Evolutionary conservation across 2,113 vertebrate genomes (phyloP).

Genomic region (Bos javanicus): DNA sequence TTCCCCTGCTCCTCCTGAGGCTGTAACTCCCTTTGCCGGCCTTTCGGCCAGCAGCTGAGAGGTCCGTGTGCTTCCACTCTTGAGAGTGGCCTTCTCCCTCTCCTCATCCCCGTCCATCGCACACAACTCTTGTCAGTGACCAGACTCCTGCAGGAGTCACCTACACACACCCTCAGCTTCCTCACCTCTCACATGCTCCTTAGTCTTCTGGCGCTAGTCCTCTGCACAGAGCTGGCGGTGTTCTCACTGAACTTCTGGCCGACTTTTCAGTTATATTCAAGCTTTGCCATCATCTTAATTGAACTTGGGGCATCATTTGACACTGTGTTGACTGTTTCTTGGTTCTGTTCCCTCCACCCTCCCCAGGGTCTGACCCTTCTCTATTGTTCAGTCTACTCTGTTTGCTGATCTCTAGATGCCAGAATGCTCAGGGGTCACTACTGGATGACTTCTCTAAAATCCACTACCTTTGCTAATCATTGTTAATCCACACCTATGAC

Average conservation of each 20-base stretch:
- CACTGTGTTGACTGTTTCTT: background rate
- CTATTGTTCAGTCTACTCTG: background rate
- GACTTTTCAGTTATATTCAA: background rate
- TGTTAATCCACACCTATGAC: background rate
- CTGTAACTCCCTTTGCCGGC: background rate
- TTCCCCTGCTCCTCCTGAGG: background rate
- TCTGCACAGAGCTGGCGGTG: background rate
- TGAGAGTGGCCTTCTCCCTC: no score
- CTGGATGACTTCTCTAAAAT: background rate
- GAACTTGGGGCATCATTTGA: background rate
- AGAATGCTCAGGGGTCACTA: background rate
- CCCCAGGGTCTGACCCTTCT: background rate
- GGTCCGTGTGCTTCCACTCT: fast-evolving
- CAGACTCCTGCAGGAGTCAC: background rate
- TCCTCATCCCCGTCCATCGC: background rate
- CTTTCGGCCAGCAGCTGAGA: background rate
- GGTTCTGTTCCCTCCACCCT: background rate
- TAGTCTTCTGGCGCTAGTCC: background rate
- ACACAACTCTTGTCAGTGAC: background rate
- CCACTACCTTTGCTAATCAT: background rate
- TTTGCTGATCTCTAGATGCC: background rate
- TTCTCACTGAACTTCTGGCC: fast-evolving
- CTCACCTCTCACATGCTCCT: background rate
- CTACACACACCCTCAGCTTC: background rate
- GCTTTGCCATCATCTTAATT: background rate